Evolutionary conservation across 2,797 vertebrate genomes (phyloP), one percentile per base, ranked within the genome.

Genomic region (Sebastes vulpes): DNA sequence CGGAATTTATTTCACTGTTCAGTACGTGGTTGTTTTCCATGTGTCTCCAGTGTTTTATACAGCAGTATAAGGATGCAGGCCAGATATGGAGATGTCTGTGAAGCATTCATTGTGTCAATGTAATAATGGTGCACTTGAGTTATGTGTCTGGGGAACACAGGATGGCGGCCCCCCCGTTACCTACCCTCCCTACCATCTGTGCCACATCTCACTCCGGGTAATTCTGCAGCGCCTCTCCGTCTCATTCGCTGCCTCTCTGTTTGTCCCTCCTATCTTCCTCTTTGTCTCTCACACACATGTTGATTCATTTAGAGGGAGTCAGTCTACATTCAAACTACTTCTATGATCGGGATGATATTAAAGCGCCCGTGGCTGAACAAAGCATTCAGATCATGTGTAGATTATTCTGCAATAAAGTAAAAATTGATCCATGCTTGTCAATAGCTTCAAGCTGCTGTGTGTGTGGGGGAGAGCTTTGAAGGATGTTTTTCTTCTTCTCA

Each of bases 91-190:
- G 87, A 92, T 76, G 81, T 91, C 73, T 90, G 86, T 82, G 89
- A 92, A 89, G 88, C 89, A 91, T 84, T 85, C 85, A 91, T 90
- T 91, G 91, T 89, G 92, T 93, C 88, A 84, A 68, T 82, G 87
- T 87, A 90, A 94, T 92, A 94, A 93, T 87, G 81, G 78, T 72
- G 81, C 79, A 25, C 90, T 89, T 95, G 91, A 95, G 83, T 93
- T 92, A 93, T 93, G 86, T 83, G 91, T 90, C 92, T 90, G 75
- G 85, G 88, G 86, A 92, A 85, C 85, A 84, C 61, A 77, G 78
- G 80, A 90, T 89, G 76, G 72, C 78, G 50, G 46, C 58, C 72
- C 84, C 52, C 59, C 83, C 75, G 79, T 91, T 83, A 89, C 80
- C 80, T 84, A 66, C 73, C 79, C 90, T 85, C 88, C 90, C 89